A percentile compares a stretch with the other conserved stretches of the same genome.
Evolutionary conservation across 2,888 invertebrate species (phyloP).

Genomic region (Troilus luridus): DNA sequence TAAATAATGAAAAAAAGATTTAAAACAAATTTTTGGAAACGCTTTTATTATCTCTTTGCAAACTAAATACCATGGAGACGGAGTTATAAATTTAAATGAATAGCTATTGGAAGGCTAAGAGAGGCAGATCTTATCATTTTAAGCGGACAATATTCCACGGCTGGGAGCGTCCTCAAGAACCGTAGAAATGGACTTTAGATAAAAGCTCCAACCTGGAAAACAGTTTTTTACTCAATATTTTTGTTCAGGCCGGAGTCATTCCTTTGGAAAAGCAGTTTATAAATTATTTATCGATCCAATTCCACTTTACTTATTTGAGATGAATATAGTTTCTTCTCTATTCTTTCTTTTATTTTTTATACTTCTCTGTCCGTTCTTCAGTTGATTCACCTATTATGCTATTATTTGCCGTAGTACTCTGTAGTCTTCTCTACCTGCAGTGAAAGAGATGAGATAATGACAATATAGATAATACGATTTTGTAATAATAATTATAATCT

Average conservation of each 20-base stretch:
- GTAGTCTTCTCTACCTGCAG: not conserved
- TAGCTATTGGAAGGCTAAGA: not conserved
- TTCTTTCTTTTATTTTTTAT: not conserved
- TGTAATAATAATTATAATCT: no score
- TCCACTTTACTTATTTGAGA: conserved; percentile 16
- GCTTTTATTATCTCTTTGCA: not conserved
- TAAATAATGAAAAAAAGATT: no score
- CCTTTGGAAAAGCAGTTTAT: not conserved
- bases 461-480: no score
- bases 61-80: not conserved
- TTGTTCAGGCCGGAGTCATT: not conserved
- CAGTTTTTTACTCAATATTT: not conserved
- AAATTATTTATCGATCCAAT: conserved; percentile 16
- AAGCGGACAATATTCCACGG: not conserved
- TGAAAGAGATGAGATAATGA: not conserved
- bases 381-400: not conserved
- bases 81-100: not conserved
- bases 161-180: not conserved
- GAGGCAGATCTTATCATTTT: not conserved
- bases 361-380: not conserved
- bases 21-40: no score
- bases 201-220: not conserved
- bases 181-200: not conserved
- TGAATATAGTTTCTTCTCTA: not conserved
- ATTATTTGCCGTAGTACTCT: not conserved